Base-by-base conservation (phyloP, 2,888 invertebrate species). In the Caenorhabditis sp. region DNA sequence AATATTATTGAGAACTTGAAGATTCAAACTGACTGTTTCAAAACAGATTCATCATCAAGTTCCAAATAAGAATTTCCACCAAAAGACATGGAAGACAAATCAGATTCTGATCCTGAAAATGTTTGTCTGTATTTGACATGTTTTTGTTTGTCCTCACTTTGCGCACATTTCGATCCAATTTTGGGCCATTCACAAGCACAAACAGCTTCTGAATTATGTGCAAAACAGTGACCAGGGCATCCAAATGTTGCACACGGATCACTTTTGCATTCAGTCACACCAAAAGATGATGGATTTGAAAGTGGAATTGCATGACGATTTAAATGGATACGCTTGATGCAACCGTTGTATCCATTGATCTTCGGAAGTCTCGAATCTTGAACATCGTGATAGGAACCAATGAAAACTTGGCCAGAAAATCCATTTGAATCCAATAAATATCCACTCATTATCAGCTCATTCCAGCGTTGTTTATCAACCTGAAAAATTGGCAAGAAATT, bases 11-110 rank as follows among this genome's bases (percentile, higher is more conserved):
- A 31, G 31, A 31, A 10, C 10, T 31, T 31, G 5, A 31, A n/a
- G n/a, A n/a, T n/a, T n/a, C 14, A 26, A 31, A 58, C 79, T 71
- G 53, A 82, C 81, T 82, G 77, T 58, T 76, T 76, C 77, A 82
- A 78, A 19, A 74, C 68, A 12, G 72, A 61, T 14, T 77, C 69
- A 57, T 73, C 70, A 23, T 69, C 68, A 3, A 82, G 54, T 50
- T 79, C 78, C 58, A 82, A 31, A n/a, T 67, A 70, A 1, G 78
- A 78, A 60, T 72, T 65, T 31, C 79, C 77, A 12, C 55, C 36
- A 60, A 79, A 79, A 21, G 75, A 66, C 75, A 79, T 79, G 17
- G 79, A 70, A 12, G 65, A 62, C 4, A 78, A 58, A 14, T 66
- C 67, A 1, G 59, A 12, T 17, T 55, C 71, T 10, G 59, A 50